These are phyloP conservation scores for Phoxinus dragarum DNA, from an alignment of 2,797 vertebrate genomes.

Conservation along the genomic window DNA sequence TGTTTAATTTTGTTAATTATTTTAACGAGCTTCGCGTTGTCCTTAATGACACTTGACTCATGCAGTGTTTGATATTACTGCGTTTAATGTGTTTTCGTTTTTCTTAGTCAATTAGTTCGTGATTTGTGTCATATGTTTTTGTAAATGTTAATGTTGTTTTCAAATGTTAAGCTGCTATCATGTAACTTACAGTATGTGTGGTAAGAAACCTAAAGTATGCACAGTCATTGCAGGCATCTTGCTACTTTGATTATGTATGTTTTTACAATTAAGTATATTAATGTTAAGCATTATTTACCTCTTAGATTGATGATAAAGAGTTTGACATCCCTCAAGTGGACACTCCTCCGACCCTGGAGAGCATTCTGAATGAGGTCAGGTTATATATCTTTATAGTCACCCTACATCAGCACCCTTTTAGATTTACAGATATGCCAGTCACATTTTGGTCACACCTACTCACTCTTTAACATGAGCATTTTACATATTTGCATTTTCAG, in stretches of 20 bases:
- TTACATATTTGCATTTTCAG: not conserved
- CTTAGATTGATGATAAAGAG: constrained; percentile 96
- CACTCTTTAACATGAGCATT: not conserved
- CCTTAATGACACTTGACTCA: not conserved
- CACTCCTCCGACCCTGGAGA: constrained; percentile 96
- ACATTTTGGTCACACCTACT: not conserved
- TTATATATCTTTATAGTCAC: not conserved
- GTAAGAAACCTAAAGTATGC: not conserved
- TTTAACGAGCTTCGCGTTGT: not conserved
- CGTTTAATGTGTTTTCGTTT: not conserved
- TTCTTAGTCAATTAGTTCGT: not conserved
- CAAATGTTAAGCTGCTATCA: not conserved
- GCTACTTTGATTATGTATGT: not conserved
- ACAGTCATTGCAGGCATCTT: not conserved
- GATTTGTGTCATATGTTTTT: not conserved
- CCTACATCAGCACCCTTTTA: not conserved
- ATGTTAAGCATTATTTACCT: not conserved
- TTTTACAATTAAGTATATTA: not conserved
- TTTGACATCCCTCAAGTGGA: constrained; percentile 99
- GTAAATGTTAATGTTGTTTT: not conserved
- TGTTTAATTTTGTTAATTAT: constrained; percentile 5
- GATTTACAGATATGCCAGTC: not conserved
- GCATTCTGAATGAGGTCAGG: constrained; percentile 94
- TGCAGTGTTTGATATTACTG: not conserved
- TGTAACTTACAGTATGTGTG: not conserved